Conservation (phyloP, 2,797 vertebrate genomes). For the Loris lydekkerianus region DNA sequence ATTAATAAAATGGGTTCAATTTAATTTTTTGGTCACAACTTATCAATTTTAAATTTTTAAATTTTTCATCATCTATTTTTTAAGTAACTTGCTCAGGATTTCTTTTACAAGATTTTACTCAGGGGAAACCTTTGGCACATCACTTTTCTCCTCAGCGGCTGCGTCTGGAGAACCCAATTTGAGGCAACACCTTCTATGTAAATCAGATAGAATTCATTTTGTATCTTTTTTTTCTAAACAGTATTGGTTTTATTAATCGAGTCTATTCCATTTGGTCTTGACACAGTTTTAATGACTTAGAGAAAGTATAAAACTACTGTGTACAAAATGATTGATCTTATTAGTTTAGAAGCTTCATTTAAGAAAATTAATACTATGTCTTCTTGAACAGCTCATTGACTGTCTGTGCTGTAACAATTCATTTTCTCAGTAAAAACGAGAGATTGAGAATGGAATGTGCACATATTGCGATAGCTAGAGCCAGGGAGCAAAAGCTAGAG, state of each 20-base stretch:
- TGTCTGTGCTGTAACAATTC: slow-evolving; percentile 55
- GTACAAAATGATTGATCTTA: slow-evolving; percentile 71
- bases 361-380: slow-evolving; percentile 74
- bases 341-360: slow-evolving; percentile 75
- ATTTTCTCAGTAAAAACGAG: slow-evolving; percentile 64
- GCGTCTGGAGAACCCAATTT: neutral
- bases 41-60: neutral
- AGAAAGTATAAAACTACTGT: slow-evolving; percentile 54
- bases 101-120: neutral
- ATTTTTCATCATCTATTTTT: neutral
- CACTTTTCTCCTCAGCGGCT: neutral
- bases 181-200: neutral
- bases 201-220: slow-evolving; percentile 53
- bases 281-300: slow-evolving; percentile 70
- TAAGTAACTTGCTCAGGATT: neutral
- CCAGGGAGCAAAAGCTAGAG: neutral
- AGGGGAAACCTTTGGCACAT: neutral
- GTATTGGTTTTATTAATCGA: slow-evolving; percentile 68
- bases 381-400: slow-evolving; percentile 75
- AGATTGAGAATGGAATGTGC: slow-evolving; percentile 23
- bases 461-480: neutral
- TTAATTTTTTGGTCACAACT: neutral
- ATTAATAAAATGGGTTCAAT: neutral
- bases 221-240: slow-evolving; percentile 49
- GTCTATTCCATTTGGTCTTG: slow-evolving; percentile 27